Percentiles rank a stretch among this genome's conserved stretches.
Evolutionary conservation across 2,797 vertebrate species (phyloP).

Genomic region (Nasua narica): DNA sequence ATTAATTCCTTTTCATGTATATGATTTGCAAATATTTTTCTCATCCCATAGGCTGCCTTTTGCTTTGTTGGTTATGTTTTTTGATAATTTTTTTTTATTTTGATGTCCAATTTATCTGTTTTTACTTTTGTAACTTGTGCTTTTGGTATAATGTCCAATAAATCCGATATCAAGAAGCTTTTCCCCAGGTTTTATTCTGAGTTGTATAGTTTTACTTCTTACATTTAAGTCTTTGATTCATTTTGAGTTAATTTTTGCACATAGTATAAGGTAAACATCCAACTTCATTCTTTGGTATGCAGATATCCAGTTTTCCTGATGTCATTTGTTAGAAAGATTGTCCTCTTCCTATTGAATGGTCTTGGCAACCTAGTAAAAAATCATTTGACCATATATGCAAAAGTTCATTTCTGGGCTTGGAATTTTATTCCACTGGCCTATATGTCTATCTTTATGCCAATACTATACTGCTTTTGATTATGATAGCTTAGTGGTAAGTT

Average conservation of each 20-base stretch:
- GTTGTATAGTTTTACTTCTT: background rate
- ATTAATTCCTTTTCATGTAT: background rate
- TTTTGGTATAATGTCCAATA: background rate
- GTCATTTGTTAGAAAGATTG: background rate
- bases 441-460: background rate
- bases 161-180: background rate
- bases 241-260: background rate
- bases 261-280: background rate
- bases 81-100: background rate
- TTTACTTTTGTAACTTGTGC: background rate
- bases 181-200: background rate
- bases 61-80: background rate
- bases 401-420: background rate
- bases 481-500: background rate
- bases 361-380: background rate
- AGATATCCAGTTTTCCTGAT: background rate
- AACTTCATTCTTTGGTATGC: background rate
- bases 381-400: background rate
- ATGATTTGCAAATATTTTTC: background rate
- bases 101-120: background rate
- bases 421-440: background rate
- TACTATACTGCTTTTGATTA: background rate
- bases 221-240: background rate
- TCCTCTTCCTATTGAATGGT: background rate
- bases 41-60: background rate